phyloP scores from a whole-genome alignment of 1,140 invertebrate genomes.

The Cyclargus thomasi region DNA sequence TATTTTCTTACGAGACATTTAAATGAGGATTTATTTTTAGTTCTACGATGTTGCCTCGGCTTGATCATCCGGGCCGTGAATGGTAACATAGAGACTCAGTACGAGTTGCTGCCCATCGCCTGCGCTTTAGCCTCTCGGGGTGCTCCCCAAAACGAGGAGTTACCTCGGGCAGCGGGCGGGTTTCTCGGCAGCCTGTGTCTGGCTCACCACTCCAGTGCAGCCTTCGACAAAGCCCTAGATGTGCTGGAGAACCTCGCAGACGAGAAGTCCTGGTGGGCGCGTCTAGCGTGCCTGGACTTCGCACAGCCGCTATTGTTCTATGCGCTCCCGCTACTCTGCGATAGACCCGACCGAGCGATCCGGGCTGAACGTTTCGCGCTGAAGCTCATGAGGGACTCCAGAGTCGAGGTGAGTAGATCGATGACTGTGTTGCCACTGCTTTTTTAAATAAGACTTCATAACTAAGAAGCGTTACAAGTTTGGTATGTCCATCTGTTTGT shows the following conservation, averaged over 20 bases:
- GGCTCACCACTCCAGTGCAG: conserved; percentile 56
- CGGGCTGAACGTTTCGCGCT: conserved; percentile 79
- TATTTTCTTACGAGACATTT: not conserved
- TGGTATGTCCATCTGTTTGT: not conserved
- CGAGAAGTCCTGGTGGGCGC: conserved; percentile 84
- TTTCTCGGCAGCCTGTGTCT: conserved; percentile 81
- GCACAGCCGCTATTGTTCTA: conserved; percentile 89
- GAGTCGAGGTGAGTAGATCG: conserved; percentile 76
- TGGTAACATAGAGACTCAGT: conserved; percentile 75
- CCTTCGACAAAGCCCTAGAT: conserved; percentile 42
- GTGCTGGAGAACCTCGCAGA: conserved; percentile 32
- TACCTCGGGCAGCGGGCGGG: conserved; percentile 80
- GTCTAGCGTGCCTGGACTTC: conserved; percentile 83
- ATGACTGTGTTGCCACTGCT: too few species aligned
- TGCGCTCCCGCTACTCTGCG: conserved; percentile 85
- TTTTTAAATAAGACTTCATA: too few species aligned
- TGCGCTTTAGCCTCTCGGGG: conserved; percentile 84
- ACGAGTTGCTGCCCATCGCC: conserved; percentile 79
- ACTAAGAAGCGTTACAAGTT: not conserved
- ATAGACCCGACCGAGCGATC: conserved; percentile 73
- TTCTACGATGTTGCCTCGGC: conserved; percentile 51
- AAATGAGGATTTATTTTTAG: conserved; percentile 29
- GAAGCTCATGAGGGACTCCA: conserved; percentile 80
- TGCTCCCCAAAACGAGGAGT: conserved; percentile 83
- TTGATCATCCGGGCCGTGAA: conserved; percentile 70